Evolutionary conservation across 1,140 invertebrate species (phyloP).

Genomic region (Contarinia nasturtii): DNA sequence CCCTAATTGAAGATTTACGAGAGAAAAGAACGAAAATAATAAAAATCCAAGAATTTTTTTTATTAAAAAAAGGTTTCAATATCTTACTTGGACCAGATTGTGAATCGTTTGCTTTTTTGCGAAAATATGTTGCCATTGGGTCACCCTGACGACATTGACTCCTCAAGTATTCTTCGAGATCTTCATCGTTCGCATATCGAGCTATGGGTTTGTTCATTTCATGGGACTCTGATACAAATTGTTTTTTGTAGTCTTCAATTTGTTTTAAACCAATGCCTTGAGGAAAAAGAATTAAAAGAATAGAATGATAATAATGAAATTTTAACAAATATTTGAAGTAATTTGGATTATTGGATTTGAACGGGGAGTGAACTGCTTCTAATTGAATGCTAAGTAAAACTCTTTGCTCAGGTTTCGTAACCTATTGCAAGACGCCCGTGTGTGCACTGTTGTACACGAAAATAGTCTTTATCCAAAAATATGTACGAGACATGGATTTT

Average conservation of each 20-base stretch:
- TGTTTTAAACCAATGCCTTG: constrained; percentile 44
- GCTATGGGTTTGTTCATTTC: constrained; percentile 85
- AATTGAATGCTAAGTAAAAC: constrained; percentile 68
- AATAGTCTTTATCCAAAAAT: too few species aligned
- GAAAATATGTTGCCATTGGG: constrained; percentile 81
- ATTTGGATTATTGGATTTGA: background rate
- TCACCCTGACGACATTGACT: constrained; percentile 68
- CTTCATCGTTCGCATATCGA: constrained; percentile 69
- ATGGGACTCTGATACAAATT: constrained; percentile 48
- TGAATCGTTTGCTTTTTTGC: constrained; percentile 35
- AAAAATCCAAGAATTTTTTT: background rate
- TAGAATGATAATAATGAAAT: constrained; percentile 3
- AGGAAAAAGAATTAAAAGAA: constrained; percentile 8
- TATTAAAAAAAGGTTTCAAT: background rate
- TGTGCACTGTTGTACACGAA: constrained; percentile 26
- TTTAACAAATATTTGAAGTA: constrained; percentile 1
- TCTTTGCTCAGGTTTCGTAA: constrained; percentile 42
- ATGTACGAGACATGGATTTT: background rate
- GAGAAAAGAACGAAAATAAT: constrained; percentile 4
- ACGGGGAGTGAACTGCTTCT: constrained; percentile 41
- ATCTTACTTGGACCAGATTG: constrained; percentile 3
- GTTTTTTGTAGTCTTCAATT: constrained; percentile 44
- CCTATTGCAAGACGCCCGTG: constrained; percentile 37
- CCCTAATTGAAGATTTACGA: constrained; percentile 16
- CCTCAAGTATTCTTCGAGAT: constrained; percentile 59